Conservation (phyloP, 1,140 invertebrate genomes). For the Drosophila virilis region DNA sequence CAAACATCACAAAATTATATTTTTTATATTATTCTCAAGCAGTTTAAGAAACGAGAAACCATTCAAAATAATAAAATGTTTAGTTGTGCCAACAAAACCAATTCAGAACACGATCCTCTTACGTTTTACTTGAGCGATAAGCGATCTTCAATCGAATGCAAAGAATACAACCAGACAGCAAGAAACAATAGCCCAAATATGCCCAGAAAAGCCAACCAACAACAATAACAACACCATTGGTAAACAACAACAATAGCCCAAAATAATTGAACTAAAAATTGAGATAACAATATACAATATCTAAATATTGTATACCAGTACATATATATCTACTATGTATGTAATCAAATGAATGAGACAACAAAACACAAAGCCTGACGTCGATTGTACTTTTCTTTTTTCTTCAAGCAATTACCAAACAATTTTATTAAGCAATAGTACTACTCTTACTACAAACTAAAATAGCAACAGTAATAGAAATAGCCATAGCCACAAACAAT, state of each 20-base stretch:
- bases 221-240: conserved; percentile 36
- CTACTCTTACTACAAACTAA: conserved; percentile 78
- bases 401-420: conserved; percentile 65
- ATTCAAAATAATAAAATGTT: conserved; percentile 27
- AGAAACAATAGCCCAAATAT: conserved; percentile 75
- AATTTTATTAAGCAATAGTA: conserved; percentile 80
- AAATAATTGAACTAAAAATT: conserved; percentile 72
- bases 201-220: conserved; percentile 54
- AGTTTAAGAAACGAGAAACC: conserved; percentile 48
- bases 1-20: conserved; percentile 40
- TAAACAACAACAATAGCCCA: conserved; percentile 73
- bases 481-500: conserved; percentile 72
- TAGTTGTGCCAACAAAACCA: conserved; percentile 46
- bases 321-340: conserved; percentile 5
- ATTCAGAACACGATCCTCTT: conserved; percentile 32
- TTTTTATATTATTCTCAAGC: conserved; percentile 37
- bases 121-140: conserved; percentile 69
- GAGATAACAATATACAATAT: conserved; percentile 43
- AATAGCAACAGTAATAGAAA: conserved; percentile 79
- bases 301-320: conserved; percentile 17
- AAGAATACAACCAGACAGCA: conserved; percentile 70
- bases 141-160: conserved; percentile 42
- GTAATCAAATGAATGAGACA: conserved; percentile 30
- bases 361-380: conserved; percentile 73
- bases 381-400: conserved; percentile 84